Conservation (phyloP, 64 coral and sea anemone genomes). For the Acropora yongei region DNA sequence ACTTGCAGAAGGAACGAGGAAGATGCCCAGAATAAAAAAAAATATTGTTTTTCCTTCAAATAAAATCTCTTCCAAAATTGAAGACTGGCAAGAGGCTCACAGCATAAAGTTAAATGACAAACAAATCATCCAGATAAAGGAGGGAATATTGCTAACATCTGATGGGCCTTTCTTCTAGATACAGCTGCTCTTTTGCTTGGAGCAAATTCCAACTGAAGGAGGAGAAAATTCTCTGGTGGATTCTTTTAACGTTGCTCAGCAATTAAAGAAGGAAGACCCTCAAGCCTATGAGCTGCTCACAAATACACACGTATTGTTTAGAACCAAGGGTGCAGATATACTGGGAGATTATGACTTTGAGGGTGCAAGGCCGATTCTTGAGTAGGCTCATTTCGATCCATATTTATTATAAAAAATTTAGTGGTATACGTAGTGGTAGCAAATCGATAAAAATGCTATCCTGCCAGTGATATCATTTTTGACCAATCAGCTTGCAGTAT, state of each 20-base stretch:
- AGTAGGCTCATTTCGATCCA: slow-evolving; percentile 51
- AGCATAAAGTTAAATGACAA: no score
- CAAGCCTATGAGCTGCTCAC: slow-evolving; percentile 61
- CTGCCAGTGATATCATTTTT: no score
- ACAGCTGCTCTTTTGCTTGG: slow-evolving; percentile 76
- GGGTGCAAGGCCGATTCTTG: slow-evolving; percentile 82
- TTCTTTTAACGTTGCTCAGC: slow-evolving; percentile 73
- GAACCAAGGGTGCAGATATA: slow-evolving; percentile 63
- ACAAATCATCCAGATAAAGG: no score
- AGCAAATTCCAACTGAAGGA: slow-evolving; percentile 67
- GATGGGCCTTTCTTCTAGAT: slow-evolving; percentile 70
- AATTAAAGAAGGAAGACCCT: slow-evolving; percentile 56
- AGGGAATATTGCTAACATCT: no score
- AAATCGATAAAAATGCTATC: no score
- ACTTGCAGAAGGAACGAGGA: slow-evolving; percentile 12
- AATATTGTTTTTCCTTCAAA: no score
- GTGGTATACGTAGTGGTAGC: no score
- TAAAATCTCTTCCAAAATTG: no score
- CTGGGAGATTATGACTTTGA: slow-evolving; percentile 68
- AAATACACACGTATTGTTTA: slow-evolving; percentile 71
- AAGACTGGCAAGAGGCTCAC: no score
- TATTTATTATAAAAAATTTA: background rate
- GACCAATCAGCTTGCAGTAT: no score
- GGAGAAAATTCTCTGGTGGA: slow-evolving; percentile 83
- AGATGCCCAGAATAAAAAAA: slow-evolving; percentile 69